Base-by-base conservation (phyloP, 2,113 vertebrate genomes). In the Mesoclemmys tuberculata region DNA sequence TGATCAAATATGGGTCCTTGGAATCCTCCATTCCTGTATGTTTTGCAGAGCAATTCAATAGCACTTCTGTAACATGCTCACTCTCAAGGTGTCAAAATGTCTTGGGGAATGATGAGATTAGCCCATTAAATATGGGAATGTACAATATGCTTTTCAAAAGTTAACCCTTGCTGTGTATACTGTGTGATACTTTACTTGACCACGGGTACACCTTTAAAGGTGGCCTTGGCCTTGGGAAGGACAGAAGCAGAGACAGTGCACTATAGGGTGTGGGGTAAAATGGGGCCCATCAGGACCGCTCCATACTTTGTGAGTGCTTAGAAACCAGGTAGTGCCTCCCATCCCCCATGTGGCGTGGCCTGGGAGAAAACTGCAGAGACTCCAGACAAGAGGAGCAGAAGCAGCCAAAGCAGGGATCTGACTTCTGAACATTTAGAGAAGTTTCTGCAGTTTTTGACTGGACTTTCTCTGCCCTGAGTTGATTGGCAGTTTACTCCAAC, bases 51-150 rank as follows among this genome's bases (percentile, higher is more conserved):
- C 61, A n/a, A n/a, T 35, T 58, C 21, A 35, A 0, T 21, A 22
- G 13, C 5, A 26, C 29, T 80, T 21, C 56, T 38, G 31, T 0
- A 0, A 14, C 3, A 81, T 92, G 82, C 58, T 46, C 24, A 5
- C 0, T 0, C 6, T 46, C 61, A 61, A 90, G 10, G 4, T 44
- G 31, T n/a, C 35, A 16, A 84, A 55, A 22, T 90, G 9, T 21
- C 29, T 14, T 1, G 1, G 9, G 61, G 13, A 16, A 6, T 79
- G n/a, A 90, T 0, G 0, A 19, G 21, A 87, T 29, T 4, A 21
- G 26, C 44, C 21, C 71, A 74, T 24, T 44, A 41, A 74, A 74
- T 41, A 11, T 5, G 77, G 31, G 29, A 41, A 4, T 14, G 21
- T 11, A 48, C 86, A 84, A 24, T 4, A 2, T 5, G 8, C 6